Evolutionary conservation across 2,888 invertebrate species (phyloP).

Genomic region (Hemaris fuciformis): DNA sequence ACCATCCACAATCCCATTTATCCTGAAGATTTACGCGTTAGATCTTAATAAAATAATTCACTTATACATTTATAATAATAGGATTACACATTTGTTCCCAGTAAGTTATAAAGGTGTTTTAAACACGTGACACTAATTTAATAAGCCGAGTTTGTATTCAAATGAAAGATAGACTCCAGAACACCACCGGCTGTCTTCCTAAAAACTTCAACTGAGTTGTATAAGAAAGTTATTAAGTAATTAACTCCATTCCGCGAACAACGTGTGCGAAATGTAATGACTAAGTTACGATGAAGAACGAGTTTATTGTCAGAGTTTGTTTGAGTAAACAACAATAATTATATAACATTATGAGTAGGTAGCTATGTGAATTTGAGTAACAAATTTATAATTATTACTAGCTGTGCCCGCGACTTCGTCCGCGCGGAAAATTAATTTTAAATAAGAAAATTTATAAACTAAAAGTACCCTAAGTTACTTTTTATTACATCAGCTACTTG

Average conservation of each 20-base stretch:
- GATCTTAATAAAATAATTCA: too few species aligned
- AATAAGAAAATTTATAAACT: too few species aligned
- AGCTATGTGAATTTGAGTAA: background rate
- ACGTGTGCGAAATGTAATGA: constrained; percentile 49
- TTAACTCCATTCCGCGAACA: constrained; percentile 41
- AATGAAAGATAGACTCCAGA: constrained; percentile 30
- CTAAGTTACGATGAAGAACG: constrained; percentile 36
- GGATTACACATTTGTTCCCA: too few species aligned
- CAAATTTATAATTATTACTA: background rate
- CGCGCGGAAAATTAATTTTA: too few species aligned
- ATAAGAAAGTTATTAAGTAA: constrained; percentile 53
- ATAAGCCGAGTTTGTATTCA: constrained; percentile 26
- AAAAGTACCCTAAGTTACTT: too few species aligned
- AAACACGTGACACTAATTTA: constrained; percentile 2
- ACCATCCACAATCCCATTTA: too few species aligned
- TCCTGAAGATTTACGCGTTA: too few species aligned
- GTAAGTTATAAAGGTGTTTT: constrained; percentile 9
- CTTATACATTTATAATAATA: background rate
- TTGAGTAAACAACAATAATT: constrained; percentile 26
- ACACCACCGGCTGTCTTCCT: constrained; percentile 32
- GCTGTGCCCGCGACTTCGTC: too few species aligned
- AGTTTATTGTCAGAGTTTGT: constrained; percentile 42
- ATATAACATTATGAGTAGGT: constrained; percentile 4
- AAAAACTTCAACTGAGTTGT: constrained; percentile 43
- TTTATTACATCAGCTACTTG: too few species aligned